Conservation (phyloP, 1,140 invertebrate genomes). For the Hypsibius dujardini region DNA sequence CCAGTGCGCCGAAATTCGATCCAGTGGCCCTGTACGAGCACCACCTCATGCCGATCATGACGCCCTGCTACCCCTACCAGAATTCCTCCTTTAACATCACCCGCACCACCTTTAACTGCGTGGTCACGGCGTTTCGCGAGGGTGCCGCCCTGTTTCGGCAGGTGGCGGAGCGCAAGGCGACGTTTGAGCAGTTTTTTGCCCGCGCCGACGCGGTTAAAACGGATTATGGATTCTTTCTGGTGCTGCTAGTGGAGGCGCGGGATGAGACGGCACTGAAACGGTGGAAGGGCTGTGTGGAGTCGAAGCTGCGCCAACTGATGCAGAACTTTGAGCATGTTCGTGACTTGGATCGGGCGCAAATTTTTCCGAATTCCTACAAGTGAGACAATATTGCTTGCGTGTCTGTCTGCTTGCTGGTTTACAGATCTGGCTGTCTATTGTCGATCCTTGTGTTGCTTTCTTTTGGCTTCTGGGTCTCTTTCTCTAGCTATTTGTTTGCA, state of each 20-base stretch:
- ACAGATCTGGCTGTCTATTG: too few relatives aligned
- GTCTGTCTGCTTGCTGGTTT: too few relatives aligned
- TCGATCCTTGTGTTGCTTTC: too few relatives aligned
- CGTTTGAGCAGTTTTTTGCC: neutral
- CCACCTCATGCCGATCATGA: neutral
- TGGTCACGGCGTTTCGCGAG: neutral
- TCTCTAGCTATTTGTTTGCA: too few relatives aligned
- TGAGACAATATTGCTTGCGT: neutral
- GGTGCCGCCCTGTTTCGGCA: neutral
- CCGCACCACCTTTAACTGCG: neutral
- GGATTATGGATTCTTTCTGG: neutral
- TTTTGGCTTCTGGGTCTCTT: too few relatives aligned
- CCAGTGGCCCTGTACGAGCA: neutral
- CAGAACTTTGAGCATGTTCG: neutral
- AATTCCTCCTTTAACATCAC: conserved; percentile 9
- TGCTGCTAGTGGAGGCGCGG: neutral
- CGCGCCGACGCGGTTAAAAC: neutral
- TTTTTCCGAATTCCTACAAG: neutral
- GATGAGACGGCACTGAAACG: neutral
- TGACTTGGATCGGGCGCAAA: neutral
- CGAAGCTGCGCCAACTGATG: neutral
- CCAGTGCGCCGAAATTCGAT: too few relatives aligned
- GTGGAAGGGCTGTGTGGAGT: neutral
- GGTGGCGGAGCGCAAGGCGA: neutral
- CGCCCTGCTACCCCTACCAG: neutral